A percentile compares a stretch with the other conserved stretches of the same genome.
Conservation (phyloP, 2,888 invertebrate species). For the Lamellibrachia satsuma region DNA sequence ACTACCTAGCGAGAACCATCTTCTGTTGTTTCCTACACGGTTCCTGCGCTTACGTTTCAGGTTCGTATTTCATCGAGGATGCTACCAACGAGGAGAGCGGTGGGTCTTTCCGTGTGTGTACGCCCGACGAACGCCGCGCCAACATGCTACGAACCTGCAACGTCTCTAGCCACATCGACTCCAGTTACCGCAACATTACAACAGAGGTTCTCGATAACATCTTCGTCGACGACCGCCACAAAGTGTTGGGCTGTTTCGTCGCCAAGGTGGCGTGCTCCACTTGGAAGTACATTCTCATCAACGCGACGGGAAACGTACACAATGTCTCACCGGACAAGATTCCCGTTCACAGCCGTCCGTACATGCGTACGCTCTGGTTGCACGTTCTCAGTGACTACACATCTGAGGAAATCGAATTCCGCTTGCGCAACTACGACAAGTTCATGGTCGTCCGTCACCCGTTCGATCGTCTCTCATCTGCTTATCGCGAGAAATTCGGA, state of each 20-base stretch:
- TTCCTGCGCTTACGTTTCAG: neutral
- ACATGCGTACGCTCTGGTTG: constrained; percentile 27
- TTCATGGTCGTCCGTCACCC: constrained; percentile 35
- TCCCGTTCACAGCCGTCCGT: constrained; percentile 26
- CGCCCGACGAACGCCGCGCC: neutral
- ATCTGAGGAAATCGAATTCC: neutral
- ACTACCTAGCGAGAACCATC: neutral
- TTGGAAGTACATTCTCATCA: constrained; percentile 27
- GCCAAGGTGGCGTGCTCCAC: constrained; percentile 32
- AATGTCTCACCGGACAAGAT: neutral
- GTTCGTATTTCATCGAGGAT: neutral
- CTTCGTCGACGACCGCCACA: constrained; percentile 57
- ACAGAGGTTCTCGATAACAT: neutral
- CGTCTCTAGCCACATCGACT: neutral
- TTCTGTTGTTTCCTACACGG: neutral
- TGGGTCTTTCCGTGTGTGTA: neutral
- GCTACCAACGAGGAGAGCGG: neutral
- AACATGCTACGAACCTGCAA: neutral
- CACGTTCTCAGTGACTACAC: constrained; percentile 22
- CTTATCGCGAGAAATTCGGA: constrained; percentile 33
- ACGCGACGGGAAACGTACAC: neutral
- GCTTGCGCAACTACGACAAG: constrained; percentile 26
- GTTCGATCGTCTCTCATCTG: constrained; percentile 30
- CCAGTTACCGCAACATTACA: neutral
- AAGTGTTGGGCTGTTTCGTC: constrained; percentile 28